Percentiles rank a stretch among this genome's conserved stretches.
Conservation (phyloP, 2,113 vertebrate genomes). For the Engraulis encrasicolus region DNA sequence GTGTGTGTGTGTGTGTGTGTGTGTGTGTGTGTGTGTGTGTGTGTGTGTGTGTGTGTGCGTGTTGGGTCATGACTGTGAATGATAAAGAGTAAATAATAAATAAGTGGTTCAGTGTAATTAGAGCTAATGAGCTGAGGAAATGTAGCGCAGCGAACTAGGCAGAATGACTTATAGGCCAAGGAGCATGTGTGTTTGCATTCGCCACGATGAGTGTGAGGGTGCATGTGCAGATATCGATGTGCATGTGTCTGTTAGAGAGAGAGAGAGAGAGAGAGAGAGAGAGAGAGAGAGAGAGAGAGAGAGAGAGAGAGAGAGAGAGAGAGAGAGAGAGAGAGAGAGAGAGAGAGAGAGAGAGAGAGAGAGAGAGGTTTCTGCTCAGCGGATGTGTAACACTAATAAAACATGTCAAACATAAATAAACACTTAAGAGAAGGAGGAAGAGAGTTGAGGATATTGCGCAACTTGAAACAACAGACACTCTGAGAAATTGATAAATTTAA, state of each 20-base stretch:
- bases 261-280: no score
- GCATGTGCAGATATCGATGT: constrained; percentile 56
- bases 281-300: no score
- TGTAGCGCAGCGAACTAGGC: constrained; percentile 61
- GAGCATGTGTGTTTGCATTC: constrained; percentile 66
- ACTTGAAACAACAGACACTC: not conserved
- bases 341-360: no score
- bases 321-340: no score
- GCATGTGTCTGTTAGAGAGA: no score
- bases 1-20: constrained; percentile 14
- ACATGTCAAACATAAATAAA: not conserved
- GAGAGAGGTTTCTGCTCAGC: not conserved
- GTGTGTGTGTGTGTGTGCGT: constrained; percentile 14
- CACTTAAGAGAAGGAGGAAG: no score
- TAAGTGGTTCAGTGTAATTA: constrained; percentile 44
- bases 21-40: constrained; percentile 15
- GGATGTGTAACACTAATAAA: not conserved
- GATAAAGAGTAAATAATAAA: constrained; percentile 48
- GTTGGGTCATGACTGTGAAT: constrained; percentile 37
- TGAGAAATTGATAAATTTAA: not conserved
- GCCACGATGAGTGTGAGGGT: constrained; percentile 69
- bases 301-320: no score
- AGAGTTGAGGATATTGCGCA: no score
- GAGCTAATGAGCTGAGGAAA: constrained; percentile 66
- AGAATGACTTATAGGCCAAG: constrained; percentile 69